Evolutionary conservation across 2,888 invertebrate species (phyloP), one percentile per base, ranked within the genome.

Genomic region (Busseola fusca): DNA sequence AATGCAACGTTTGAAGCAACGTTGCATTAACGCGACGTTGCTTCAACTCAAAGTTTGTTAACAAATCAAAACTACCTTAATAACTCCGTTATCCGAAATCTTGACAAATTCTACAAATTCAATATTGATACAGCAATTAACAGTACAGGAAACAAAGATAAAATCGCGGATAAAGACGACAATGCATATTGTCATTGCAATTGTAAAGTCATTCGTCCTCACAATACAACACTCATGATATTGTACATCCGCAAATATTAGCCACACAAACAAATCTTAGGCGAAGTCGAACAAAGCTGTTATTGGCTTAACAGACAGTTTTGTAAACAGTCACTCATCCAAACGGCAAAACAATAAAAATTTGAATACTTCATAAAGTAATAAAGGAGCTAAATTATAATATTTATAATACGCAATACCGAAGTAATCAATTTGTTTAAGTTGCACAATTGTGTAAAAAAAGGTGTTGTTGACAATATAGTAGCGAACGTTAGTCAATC

Each of bases 111-210:
- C n/a, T 21, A 12, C 9, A 57, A 37, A 30, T 42, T 57, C 58
- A 69, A 69, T 69, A 67, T 80, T 66, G 63, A 62, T 58, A 56
- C 27, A 64, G 58, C 70, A 56, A 63, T 45, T 68, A 56, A 67
- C 72, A 66, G 25, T 60, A 54, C n/a, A 64, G 34, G 59, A 72
- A 50, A 65, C 37, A 67, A 69, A 79, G 40, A 59, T 21, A 21
- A 64, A 67, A 58, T 57, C 59, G 68, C 37, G 7, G 34, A 27
- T 58, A 64, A 74, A 75, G 57, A 56, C 64, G 37, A 75, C 72
- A 75, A 66, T 42, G 30, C 66, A 63, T 80, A 75, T 79, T 80
- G 59, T 76, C 48, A 66, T 70, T 62, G 50, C 56, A 69, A 60
- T 66, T 60, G 63, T 71, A 37, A 50, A 71, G 71, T 79, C 65